Evolutionary conservation across 2,797 vertebrate genomes (phyloP).

Genomic region (Enteromius thamalakanensis): DNA sequence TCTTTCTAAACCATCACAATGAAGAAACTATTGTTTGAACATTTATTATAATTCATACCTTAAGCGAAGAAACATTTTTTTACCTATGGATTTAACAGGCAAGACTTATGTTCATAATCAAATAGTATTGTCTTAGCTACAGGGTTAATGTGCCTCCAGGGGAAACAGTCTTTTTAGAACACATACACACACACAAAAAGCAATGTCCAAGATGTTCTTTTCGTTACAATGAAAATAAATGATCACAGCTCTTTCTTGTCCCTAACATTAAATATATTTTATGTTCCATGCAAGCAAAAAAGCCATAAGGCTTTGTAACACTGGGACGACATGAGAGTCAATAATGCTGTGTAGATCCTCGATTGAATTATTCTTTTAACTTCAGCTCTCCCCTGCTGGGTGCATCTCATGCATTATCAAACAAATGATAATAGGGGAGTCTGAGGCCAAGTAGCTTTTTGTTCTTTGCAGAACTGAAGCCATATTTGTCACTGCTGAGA

Average conservation of each 20-base stretch:
- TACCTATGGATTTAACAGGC: not conserved
- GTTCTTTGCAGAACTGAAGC: slow-evolving; percentile 54
- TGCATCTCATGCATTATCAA: slow-evolving; percentile 56
- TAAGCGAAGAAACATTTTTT: not conserved
- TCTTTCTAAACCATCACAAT: not conserved
- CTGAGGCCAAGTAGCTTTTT: slow-evolving; percentile 35
- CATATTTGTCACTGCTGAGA: slow-evolving; percentile 45
- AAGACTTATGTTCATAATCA: not conserved
- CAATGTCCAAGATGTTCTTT: not conserved
- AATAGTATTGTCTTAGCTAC: not conserved
- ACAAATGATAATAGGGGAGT: slow-evolving; percentile 54
- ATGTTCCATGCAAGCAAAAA: not conserved
- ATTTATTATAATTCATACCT: not conserved
- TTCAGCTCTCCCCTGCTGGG: slow-evolving; percentile 57
- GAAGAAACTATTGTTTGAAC: not conserved
- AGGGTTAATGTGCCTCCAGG: not conserved
- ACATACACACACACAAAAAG: not conserved
- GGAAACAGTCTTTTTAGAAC: not conserved
- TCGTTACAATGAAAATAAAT: not conserved
- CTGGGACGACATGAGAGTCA: not conserved
- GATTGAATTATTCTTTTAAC: slow-evolving; percentile 19
- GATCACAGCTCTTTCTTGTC: not conserved
- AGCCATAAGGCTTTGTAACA: not conserved
- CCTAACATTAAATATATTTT: not conserved
- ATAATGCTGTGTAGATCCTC: not conserved